Percentiles rank a stretch among this genome's conserved stretches.
Evolutionary conservation across 1,140 invertebrate genomes (phyloP).

Genomic region (Drosophila albomicans): DNA sequence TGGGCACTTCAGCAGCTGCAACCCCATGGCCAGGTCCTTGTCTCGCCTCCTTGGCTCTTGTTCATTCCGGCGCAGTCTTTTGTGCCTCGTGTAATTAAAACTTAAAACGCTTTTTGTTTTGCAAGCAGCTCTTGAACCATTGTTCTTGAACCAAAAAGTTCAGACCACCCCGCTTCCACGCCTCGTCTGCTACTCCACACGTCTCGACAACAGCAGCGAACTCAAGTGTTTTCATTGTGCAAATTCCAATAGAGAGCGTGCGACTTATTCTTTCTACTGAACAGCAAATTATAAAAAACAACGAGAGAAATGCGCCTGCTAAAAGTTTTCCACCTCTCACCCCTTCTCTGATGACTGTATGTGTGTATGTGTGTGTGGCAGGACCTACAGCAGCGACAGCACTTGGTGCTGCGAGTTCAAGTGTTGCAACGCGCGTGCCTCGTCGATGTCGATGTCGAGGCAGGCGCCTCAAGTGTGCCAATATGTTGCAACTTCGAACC

Average conservation of each 20-base stretch:
- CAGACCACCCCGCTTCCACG: conserved; percentile 48
- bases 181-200: conserved; percentile 46
- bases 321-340: conserved; percentile 46
- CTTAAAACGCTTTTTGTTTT: conserved; percentile 83
- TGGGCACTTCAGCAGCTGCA: conserved; percentile 21
- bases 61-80: conserved; percentile 49
- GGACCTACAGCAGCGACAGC: conserved; percentile 38
- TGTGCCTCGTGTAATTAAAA: conserved; percentile 76
- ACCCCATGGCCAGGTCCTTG: conserved; percentile 15
- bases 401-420: conserved; percentile 65
- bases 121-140: conserved; percentile 80
- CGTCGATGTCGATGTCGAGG: conserved; percentile 11
- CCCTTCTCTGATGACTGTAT: background rate
- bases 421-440: conserved; percentile 70
- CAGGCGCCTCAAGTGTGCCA: conserved; percentile 63
- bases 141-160: conserved; percentile 74
- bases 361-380: conserved; percentile 16
- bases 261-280: conserved; percentile 57
- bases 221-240: conserved; percentile 77
- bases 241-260: conserved; percentile 81
- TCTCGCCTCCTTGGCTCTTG: conserved; percentile 11
- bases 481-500: conserved; percentile 74
- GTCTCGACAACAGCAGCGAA: conserved; percentile 40
- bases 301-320: conserved; percentile 27
- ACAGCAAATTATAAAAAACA: conserved; percentile 15